These are phyloP conservation scores for Camptogramma bilineatum DNA, from an alignment of 2,888 invertebrate species.

Conservation along the genomic window DNA sequence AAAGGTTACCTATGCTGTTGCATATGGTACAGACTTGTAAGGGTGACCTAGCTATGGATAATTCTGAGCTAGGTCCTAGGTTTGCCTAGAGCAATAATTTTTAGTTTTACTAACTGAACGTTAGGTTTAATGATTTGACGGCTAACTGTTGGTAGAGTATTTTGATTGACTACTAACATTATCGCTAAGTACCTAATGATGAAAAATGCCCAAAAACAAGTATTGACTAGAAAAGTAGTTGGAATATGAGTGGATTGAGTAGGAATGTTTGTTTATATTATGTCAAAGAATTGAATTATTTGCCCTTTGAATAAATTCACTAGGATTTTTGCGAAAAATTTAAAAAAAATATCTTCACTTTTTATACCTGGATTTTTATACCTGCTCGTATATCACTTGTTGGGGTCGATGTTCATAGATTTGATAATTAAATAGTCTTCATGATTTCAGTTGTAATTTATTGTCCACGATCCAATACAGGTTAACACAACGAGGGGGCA, in stretches of 20 bases:
- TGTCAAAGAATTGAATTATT: neutral
- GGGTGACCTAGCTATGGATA: slow-evolving; percentile 28
- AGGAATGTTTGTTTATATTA: slow-evolving; percentile 16
- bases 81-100: slow-evolving; percentile 61
- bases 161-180: slow-evolving; percentile 60
- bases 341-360: neutral
- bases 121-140: slow-evolving; percentile 46
- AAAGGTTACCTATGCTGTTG: slow-evolving; percentile 28
- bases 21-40: slow-evolving; percentile 29
- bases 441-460: too few relatives aligned
- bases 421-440: too few relatives aligned
- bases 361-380: too few relatives aligned
- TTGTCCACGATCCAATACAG: too few relatives aligned
- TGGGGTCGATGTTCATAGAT: too few relatives aligned
- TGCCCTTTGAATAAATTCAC: neutral
- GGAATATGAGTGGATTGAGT: slow-evolving; percentile 32
- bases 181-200: slow-evolving; percentile 35
- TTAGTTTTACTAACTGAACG: slow-evolving; percentile 58
- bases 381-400: too few relatives aligned
- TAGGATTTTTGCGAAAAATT: neutral
- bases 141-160: slow-evolving; percentile 42
- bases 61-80: slow-evolving; percentile 33
- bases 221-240: slow-evolving; percentile 12
- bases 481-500: too few relatives aligned
- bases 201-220: slow-evolving; percentile 37